Conservation (phyloP, 2,888 invertebrate species). For the Meloe dianella region DNA sequence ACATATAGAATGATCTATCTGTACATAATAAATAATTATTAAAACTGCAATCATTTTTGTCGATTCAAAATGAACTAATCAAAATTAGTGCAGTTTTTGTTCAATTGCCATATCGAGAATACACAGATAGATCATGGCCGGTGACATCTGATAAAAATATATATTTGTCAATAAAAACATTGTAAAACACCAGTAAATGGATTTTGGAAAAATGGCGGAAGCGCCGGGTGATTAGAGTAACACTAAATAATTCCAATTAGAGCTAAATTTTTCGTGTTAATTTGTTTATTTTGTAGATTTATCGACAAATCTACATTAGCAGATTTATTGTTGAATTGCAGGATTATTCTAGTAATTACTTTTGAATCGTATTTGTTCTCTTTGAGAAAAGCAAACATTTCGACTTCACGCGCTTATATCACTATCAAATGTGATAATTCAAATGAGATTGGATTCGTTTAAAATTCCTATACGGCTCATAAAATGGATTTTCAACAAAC, state of each 20-base stretch:
- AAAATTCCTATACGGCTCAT: background rate
- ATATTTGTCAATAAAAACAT: background rate
- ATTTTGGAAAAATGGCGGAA: background rate
- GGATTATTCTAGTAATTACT: background rate
- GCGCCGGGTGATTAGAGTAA: background rate
- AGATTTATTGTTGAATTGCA: too few species aligned
- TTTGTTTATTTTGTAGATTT: background rate
- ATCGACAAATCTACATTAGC: background rate
- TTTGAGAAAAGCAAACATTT: too few species aligned
- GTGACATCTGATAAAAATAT: slow-evolving; percentile 3
- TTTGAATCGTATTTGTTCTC: background rate
- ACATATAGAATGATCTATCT: too few species aligned
- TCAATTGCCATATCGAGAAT: background rate
- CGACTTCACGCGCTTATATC: too few species aligned
- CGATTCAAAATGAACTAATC: background rate
- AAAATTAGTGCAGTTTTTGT: background rate
- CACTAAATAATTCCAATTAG: background rate
- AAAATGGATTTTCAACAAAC: background rate
- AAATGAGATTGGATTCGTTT: background rate
- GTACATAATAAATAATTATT: too few species aligned
- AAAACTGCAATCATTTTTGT: background rate
- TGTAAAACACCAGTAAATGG: background rate
- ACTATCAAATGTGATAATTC: background rate
- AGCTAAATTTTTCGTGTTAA: background rate
- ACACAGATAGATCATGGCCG: background rate